Conservation (phyloP, 2,888 invertebrate genomes). For the Eudasyphora cyanicolor region DNA sequence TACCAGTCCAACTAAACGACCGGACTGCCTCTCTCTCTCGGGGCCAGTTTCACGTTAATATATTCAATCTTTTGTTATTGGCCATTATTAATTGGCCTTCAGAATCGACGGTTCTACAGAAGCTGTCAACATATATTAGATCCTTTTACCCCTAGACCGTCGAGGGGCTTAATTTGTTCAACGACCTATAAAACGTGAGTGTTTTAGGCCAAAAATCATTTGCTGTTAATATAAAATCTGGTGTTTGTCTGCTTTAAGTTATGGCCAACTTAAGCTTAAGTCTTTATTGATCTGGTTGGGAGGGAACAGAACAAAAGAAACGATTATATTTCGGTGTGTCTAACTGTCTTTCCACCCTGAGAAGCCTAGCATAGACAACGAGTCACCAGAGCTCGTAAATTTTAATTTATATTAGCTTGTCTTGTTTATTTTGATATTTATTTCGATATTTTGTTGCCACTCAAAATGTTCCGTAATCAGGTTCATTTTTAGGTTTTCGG, state of each 20-base stretch:
- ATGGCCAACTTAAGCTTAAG: background rate
- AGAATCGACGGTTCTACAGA: background rate
- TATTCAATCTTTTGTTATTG: background rate
- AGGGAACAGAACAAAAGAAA: background rate
- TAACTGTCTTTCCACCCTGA: background rate
- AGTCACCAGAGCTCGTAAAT: slow-evolving; percentile 49
- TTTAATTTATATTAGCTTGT: slow-evolving; percentile 33
- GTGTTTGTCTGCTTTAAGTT: background rate
- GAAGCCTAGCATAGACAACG: slow-evolving; percentile 38
- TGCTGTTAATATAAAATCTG: background rate
- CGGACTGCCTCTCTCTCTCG: background rate
- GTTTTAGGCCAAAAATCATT: background rate
- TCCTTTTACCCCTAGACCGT: background rate
- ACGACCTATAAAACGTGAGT: slow-evolving; percentile 25
- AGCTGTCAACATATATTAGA: background rate
- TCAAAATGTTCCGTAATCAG: background rate
- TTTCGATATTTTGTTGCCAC: slow-evolving; percentile 6
- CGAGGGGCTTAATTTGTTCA: slow-evolving; percentile 33
- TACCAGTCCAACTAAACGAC: background rate
- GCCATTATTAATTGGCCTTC: slow-evolving; percentile 30
- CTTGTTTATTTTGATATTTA: slow-evolving; percentile 20
- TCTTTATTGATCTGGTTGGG: background rate
- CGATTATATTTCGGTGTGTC: background rate
- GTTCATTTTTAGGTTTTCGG: background rate
- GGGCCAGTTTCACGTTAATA: background rate